phyloP scores from a whole-genome alignment of 2,113 vertebrate species.

The Pycnonotus jocosus region DNA sequence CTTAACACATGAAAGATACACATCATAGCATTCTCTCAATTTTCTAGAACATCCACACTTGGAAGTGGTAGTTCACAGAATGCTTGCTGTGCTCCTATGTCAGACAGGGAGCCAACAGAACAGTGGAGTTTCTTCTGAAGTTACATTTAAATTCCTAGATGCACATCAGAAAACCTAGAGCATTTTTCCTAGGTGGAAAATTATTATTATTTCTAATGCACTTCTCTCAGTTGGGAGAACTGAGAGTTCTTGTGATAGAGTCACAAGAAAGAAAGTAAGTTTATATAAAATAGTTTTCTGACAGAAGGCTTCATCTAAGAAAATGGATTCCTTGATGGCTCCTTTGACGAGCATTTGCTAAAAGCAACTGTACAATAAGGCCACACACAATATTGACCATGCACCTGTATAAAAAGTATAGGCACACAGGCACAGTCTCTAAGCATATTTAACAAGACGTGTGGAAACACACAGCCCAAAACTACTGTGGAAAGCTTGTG shows the following conservation, averaged over 20 bases:
- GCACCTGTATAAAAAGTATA: not conserved
- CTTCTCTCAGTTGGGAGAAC: not conserved
- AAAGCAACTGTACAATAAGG: not conserved
- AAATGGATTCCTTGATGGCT: not conserved
- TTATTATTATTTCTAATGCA: not conserved
- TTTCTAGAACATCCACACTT: not conserved
- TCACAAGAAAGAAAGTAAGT: not conserved
- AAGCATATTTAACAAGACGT: not conserved
- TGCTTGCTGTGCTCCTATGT: not conserved
- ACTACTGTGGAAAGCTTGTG: not conserved
- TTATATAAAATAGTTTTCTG: not conserved
- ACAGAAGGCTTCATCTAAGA: not conserved
- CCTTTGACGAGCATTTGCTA: not conserved
- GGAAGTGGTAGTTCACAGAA: not conserved
- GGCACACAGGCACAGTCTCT: accelerated
- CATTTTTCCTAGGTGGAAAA: not conserved
- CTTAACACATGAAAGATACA: not conserved
- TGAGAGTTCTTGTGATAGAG: too few species aligned
- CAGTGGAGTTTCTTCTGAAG: not conserved
- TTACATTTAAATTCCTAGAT: not conserved
- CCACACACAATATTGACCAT: not conserved
- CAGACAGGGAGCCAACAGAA: not conserved
- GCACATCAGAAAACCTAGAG: not conserved
- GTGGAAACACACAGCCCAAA: not conserved
- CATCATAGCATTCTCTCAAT: not conserved